A percentile compares a stretch with the other conserved stretches of the same genome.
Evolutionary conservation across 2,113 vertebrate genomes (phyloP).

Genomic region (Ranitomeya variabilis): DNA sequence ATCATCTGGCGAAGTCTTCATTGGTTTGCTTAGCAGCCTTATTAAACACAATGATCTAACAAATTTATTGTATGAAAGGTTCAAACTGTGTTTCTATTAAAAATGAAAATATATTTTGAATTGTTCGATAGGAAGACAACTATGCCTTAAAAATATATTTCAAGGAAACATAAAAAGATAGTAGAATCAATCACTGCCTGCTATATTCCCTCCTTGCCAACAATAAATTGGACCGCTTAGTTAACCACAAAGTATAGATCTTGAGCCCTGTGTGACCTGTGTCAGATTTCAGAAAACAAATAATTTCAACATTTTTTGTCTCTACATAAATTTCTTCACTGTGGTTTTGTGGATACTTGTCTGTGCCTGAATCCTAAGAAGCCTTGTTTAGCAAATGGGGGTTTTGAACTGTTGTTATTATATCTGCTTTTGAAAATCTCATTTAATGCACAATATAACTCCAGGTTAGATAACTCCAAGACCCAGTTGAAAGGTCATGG

Average conservation of each 20-base stretch:
- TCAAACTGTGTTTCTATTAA: too few species aligned
- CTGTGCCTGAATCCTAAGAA: constrained; percentile 59
- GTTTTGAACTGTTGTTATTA: not conserved
- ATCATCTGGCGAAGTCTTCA: too few species aligned
- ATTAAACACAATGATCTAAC: too few species aligned
- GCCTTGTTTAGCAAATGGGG: constrained; percentile 45
- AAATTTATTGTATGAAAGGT: too few species aligned
- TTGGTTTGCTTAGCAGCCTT: too few species aligned
- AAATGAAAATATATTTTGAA: too few species aligned
- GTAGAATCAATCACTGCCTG: too few species aligned
- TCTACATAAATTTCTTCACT: constrained; percentile 61
- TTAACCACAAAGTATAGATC: not conserved
- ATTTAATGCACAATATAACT: constrained; percentile 23
- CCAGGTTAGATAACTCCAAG: constrained; percentile 5
- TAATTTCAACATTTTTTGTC: constrained; percentile 59
- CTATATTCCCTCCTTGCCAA: too few species aligned
- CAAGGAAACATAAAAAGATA: too few species aligned
- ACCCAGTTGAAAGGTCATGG: not conserved
- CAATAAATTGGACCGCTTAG: too few species aligned
- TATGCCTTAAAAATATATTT: too few species aligned
- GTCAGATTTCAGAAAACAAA: constrained; percentile 5
- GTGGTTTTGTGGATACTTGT: constrained; percentile 50
- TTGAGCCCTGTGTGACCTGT: constrained; percentile 5
- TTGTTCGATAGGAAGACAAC: too few species aligned
- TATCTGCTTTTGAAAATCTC: constrained; percentile 18